Conservation (phyloP, 2,113 vertebrate genomes). For the Pedionomus torquatus region DNA sequence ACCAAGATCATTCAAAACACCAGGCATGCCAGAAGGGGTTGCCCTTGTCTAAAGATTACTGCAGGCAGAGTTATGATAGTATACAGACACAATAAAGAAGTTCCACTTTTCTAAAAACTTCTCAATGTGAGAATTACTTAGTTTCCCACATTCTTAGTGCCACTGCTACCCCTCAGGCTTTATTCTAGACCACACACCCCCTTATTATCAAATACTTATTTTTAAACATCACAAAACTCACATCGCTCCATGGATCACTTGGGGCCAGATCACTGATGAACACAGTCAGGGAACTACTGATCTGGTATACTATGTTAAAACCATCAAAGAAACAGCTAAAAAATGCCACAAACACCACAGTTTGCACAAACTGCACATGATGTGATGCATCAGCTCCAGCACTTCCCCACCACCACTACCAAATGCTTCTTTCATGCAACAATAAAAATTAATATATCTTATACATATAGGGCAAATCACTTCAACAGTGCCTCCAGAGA, state of each 20-base stretch:
- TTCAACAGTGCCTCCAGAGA: neutral
- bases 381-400: neutral
- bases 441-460: neutral
- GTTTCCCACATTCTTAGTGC: neutral
- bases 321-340: neutral
- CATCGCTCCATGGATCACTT: rapidly evolving
- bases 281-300: neutral
- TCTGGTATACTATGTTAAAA: neutral
- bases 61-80: neutral
- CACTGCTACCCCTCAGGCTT: rapidly evolving
- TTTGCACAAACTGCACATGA: no score
- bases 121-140: neutral
- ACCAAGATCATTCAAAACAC: rapidly evolving
- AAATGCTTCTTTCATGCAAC: rapidly evolving
- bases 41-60: neutral
- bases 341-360: neutral
- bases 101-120: neutral
- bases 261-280: no score
- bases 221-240: neutral
- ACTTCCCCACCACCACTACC: neutral
- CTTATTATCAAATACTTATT: neutral
- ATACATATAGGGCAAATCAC: neutral
- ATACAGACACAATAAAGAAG: neutral
- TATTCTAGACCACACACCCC: rapidly evolving
- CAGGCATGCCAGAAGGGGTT: neutral